phyloP scores from a whole-genome alignment of 1,140 invertebrate genomes.

The Nomia melanderi region DNA sequence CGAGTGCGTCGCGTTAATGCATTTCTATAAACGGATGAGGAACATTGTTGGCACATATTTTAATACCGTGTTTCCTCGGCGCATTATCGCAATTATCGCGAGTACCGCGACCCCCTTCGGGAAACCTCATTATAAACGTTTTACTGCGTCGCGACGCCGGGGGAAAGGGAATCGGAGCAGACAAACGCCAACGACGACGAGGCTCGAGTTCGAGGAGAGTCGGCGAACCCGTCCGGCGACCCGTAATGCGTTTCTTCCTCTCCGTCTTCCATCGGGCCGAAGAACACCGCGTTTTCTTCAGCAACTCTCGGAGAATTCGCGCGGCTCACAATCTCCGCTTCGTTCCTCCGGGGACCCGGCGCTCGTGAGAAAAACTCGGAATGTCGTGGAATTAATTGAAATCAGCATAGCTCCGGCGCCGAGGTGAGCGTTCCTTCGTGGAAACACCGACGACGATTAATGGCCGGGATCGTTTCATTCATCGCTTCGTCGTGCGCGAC shows the following conservation, averaged over 20 bases:
- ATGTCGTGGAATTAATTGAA: constrained; percentile 69
- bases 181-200: too few relatives aligned
- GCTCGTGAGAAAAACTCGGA: constrained; percentile 53
- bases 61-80: constrained; percentile 59
- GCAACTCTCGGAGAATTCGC: constrained; percentile 38
- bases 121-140: constrained; percentile 65
- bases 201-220: background rate
- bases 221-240: constrained; percentile 18
- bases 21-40: constrained; percentile 9
- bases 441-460: constrained; percentile 62
- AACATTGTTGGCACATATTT: constrained; percentile 56
- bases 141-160: constrained; percentile 42
- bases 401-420: constrained; percentile 66
- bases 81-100: constrained; percentile 64
- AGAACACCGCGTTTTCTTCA: constrained; percentile 6
- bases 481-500: constrained; percentile 46
- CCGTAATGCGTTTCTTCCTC: constrained; percentile 44
- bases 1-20: constrained; percentile 32
- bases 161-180: background rate
- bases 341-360: too few relatives aligned
- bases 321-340: constrained; percentile 10
- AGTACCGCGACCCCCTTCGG: constrained; percentile 7
- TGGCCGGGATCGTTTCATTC: constrained; percentile 64
- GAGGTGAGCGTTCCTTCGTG: constrained; percentile 57
- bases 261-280: background rate